These are phyloP conservation scores for Erythrolamprus reginae DNA, from an alignment of 2,113 vertebrate genomes.

Conservation along the genomic window DNA sequence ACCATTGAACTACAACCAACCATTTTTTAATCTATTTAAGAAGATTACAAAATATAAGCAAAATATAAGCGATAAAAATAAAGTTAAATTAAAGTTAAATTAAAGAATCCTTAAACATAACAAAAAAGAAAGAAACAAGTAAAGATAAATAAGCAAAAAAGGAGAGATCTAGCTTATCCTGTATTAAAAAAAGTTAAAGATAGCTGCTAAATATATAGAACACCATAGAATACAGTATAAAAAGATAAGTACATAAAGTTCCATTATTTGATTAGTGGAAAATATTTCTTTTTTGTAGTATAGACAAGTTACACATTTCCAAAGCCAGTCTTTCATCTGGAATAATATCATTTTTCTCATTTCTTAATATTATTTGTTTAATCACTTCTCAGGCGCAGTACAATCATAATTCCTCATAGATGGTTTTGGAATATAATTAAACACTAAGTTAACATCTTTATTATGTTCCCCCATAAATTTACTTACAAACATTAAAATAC, in stretches of 20 bases:
- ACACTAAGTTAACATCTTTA: neutral
- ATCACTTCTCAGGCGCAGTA: neutral
- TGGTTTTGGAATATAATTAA: neutral
- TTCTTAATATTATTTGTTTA: neutral
- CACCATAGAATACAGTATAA: neutral
- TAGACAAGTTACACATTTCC: neutral
- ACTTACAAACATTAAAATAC: neutral
- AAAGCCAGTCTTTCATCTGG: neutral
- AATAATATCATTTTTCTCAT: neutral
- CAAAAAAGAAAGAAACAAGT: neutral
- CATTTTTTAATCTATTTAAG: neutral
- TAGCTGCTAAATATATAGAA: neutral
- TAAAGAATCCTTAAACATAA: neutral
- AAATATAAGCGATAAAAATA: neutral
- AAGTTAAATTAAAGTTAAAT: neutral
- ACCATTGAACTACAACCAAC: neutral
- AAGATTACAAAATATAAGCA: neutral
- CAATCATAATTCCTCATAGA: neutral
- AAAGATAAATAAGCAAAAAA: neutral
- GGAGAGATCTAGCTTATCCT: neutral
- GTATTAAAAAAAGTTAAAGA: neutral
- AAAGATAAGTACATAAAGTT: neutral
- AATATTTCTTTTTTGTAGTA: neutral
- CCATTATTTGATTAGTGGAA: neutral
- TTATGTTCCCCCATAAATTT: neutral